Conservation (phyloP, 2,888 invertebrate genomes). For the Thymelicus acteon region DNA sequence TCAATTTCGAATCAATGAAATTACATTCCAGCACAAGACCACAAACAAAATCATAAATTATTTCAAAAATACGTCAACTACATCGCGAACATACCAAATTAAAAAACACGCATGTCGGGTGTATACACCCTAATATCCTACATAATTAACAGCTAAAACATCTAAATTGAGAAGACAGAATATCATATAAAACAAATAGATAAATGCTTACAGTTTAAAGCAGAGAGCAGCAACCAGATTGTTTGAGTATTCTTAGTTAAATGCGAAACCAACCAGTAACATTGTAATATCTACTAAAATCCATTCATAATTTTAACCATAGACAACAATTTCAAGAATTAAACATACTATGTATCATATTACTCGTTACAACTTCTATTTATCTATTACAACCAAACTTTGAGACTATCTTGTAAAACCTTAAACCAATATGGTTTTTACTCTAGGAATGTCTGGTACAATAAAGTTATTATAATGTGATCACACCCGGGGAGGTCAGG, state of each 20-base stretch:
- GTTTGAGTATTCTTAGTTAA: conserved; percentile 41
- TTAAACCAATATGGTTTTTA: conserved; percentile 28
- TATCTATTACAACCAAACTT: conserved; percentile 39
- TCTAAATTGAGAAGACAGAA: neutral
- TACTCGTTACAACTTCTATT: conserved; percentile 29
- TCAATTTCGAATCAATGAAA: neutral
- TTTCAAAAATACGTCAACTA: neutral
- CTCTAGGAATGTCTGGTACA: conserved; percentile 37
- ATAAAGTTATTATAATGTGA: conserved; percentile 25
- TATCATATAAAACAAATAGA: conserved; percentile 4
- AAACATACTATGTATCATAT: neutral
- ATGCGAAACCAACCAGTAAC: conserved; percentile 37
- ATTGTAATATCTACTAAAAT: conserved; percentile 18
- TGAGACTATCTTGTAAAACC: conserved; percentile 31
- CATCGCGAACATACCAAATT: neutral
- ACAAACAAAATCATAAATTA: neutral
- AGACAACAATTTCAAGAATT: conserved; percentile 5
- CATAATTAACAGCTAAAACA: neutral
- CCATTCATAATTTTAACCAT: conserved; percentile 10
- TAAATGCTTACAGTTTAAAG: conserved; percentile 30
- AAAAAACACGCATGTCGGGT: conserved; percentile 11
- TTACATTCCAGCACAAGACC: neutral
- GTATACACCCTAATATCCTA: conserved; percentile 8
- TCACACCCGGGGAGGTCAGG: conserved; percentile 10
- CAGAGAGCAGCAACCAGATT: conserved; percentile 40